Conservation (phyloP, 1,140 invertebrate genomes). For the Arion vulgaris region DNA sequence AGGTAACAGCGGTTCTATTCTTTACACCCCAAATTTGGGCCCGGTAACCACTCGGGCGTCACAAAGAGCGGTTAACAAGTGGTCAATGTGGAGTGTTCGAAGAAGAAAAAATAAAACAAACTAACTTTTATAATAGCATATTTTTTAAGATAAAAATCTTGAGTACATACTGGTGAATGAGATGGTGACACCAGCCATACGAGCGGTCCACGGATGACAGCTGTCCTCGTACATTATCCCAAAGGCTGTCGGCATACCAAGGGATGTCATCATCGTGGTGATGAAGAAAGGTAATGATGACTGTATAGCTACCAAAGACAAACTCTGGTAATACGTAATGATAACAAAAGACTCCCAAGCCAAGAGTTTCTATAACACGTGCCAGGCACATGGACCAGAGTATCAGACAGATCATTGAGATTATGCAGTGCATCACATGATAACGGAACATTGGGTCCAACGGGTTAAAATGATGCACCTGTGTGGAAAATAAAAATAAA, state of each 20-base stretch:
- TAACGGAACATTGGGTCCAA: slow-evolving; percentile 47
- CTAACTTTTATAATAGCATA: no score
- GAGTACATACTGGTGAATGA: slow-evolving; percentile 68
- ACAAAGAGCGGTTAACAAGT: no score
- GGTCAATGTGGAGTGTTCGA: no score
- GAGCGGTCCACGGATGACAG: slow-evolving; percentile 72
- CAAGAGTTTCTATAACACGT: slow-evolving; percentile 44
- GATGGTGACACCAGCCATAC: slow-evolving; percentile 72
- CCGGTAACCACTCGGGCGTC: no score
- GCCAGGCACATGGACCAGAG: slow-evolving; percentile 58
- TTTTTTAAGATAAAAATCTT: no score
- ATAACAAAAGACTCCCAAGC: slow-evolving; percentile 54
- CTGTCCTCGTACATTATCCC: slow-evolving; percentile 72
- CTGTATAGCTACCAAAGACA: slow-evolving; percentile 66
- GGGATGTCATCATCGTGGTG: slow-evolving; percentile 71
- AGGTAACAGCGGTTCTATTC: no score
- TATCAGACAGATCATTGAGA: slow-evolving; percentile 57
- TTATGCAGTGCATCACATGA: slow-evolving; percentile 49
- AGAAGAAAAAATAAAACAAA: no score
- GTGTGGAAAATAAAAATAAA: not conserved
- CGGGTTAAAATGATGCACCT: slow-evolving; percentile 56
- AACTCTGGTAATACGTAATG: slow-evolving; percentile 71
- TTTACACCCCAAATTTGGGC: no score
- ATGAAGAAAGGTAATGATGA: slow-evolving; percentile 73
- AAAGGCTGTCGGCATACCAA: slow-evolving; percentile 70